These are phyloP conservation scores for Thunnus maccoyii DNA, from an alignment of 2,113 vertebrate genomes.

Conservation along the genomic window DNA sequence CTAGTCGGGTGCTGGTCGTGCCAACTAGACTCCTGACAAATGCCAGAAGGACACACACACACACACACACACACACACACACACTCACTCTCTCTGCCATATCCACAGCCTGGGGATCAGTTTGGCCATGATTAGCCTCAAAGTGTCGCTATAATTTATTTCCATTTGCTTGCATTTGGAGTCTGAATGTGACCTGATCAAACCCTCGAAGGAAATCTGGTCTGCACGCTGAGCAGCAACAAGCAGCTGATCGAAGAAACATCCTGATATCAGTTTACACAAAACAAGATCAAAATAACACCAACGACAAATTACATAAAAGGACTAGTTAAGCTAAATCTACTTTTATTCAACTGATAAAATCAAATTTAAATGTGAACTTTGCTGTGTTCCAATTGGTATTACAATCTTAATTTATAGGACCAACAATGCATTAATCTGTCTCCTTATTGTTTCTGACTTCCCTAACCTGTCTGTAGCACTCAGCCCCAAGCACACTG, in stretches of 20 bases:
- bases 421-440: no score
- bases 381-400: no score
- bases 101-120: background rate
- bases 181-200: constrained; percentile 14
- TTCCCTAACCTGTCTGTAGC: no score
- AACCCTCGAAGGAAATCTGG: background rate
- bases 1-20: background rate
- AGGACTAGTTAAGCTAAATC: background rate
- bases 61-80: constrained; percentile 9
- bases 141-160: constrained; percentile 45
- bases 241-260: background rate
- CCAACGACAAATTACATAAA: background rate
- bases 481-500: no score
- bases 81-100: background rate
- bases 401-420: no score
- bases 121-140: constrained; percentile 28
- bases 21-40: constrained; percentile 41
- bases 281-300: background rate
- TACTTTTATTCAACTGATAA: background rate
- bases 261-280: background rate
- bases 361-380: background rate
- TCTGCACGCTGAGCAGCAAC: background rate
- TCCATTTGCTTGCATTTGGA: constrained; percentile 28
- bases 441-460: no score
- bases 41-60: constrained; percentile 36